Conservation (phyloP, 2,888 invertebrate genomes). For the Helicoverpa assulta region DNA sequence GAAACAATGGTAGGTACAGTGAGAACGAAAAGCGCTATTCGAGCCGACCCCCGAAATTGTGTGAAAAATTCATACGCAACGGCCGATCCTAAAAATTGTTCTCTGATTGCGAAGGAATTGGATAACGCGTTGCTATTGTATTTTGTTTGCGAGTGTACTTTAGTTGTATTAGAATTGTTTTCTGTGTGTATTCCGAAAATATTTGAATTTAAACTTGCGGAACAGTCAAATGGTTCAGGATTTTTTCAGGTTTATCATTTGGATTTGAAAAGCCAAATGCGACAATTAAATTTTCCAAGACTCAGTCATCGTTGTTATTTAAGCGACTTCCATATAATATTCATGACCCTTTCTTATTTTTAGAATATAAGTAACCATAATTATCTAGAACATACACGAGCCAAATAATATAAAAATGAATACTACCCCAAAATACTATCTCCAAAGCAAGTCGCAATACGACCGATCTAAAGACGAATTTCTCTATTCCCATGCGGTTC, state of each 20-base stretch:
- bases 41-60: slow-evolving; percentile 24
- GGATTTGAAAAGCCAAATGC: too few relatives aligned
- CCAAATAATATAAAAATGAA: background rate
- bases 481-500: slow-evolving; percentile 30
- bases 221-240: too few relatives aligned
- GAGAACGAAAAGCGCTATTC: slow-evolving; percentile 32
- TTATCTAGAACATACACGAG: background rate
- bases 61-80: slow-evolving; percentile 43
- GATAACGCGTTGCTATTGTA: slow-evolving; percentile 10
- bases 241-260: too few relatives aligned
- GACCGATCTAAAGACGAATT: slow-evolving; percentile 18
- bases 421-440: background rate
- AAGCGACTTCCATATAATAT: background rate
- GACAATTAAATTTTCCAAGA: too few relatives aligned
- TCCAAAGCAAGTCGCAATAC: slow-evolving; percentile 1
- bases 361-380: background rate
- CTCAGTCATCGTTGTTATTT: too few relatives aligned
- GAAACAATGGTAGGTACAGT: slow-evolving; percentile 47
- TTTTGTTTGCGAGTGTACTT: slow-evolving; percentile 17
- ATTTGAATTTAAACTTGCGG: background rate
- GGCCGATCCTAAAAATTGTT: slow-evolving; percentile 36
- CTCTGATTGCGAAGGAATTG: slow-evolving; percentile 44
- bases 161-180: background rate
- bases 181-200: background rate
- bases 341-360: background rate